phyloP scores from a whole-genome alignment of 2,888 invertebrate species.

The Epinotia demarniana region DNA sequence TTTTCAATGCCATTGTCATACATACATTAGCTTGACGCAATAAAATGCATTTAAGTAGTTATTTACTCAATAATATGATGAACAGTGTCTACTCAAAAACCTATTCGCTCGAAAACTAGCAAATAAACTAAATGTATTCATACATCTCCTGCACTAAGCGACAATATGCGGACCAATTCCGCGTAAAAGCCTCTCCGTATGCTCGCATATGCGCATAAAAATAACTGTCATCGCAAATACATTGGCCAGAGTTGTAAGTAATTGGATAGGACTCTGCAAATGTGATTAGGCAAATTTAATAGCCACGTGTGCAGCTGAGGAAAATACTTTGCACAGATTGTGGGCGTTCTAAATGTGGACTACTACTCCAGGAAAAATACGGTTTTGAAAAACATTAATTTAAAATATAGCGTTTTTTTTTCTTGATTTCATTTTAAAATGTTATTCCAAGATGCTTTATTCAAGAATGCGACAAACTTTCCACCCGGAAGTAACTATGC shows the following conservation, averaged over 20 bases:
- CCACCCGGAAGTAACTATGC: no score
- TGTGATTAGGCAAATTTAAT: constrained; percentile 36
- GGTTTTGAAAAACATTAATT: no score
- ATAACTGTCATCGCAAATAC: constrained; percentile 39
- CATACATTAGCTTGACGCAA: no score
- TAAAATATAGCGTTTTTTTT: no score
- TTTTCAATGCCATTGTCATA: no score
- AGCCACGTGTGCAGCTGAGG: background rate
- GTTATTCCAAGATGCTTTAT: no score
- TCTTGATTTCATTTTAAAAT: no score
- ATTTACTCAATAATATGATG: background rate
- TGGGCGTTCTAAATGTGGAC: background rate
- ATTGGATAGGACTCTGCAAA: constrained; percentile 33
- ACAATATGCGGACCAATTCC: constrained; percentile 43
- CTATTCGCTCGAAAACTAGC: constrained; percentile 12
- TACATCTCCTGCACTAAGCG: constrained; percentile 30
- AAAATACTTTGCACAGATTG: background rate
- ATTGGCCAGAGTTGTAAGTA: constrained; percentile 38
- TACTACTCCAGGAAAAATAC: no score
- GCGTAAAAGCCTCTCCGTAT: constrained; percentile 43
- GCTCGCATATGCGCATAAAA: constrained; percentile 43
- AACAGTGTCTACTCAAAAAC: background rate
- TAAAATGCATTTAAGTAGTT: no score
- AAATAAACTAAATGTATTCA: constrained; percentile 17
- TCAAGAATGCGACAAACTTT: no score